Base-by-base conservation (phyloP, 2,888 invertebrate species). In the Eristalis intricaria region DNA sequence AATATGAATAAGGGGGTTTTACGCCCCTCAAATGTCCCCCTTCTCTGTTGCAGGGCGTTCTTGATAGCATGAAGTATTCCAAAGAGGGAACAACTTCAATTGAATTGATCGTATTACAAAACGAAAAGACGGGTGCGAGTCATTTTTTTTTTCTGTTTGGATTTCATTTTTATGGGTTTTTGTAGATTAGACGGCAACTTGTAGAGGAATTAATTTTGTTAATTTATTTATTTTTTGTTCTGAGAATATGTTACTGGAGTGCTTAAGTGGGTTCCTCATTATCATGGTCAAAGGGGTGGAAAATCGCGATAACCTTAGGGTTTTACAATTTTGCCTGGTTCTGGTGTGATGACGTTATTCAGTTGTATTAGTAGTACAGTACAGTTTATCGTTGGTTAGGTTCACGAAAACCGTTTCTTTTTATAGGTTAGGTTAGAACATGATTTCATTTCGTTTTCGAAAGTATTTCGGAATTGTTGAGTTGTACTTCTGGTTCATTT, bases 141-240 rank as follows among this genome's bases (percentile, higher is more conserved):
- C 35, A 43, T 50, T 69, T 58, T 19, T 13, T 26, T 19, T 13
- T 13, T 40, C 19, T 22, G 2, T 60, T 60, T 63, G 43, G 50
- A 63, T 80, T 13, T 43, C 66, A n/a, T 32, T 66, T 60, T 79
- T 66, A 13, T 66, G 50, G 22, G 23, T 26, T 73, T 26, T 43
- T 13, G 61, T 4, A 58, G 81, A 81, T 81, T 75, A 81, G 56
- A 19, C 22, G n/a, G 35, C 56, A 80, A 80, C 74, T 80, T 80
- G 73, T 74, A 80, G 73, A 40, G 40, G 63, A 74, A 69, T 63
- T 69, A 81, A 78, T 71, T 78, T 78, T 71, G 60, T 75, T 80
- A 79, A 13, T 78, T 50, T 50, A 3, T 71, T 79, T 61, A n/a
- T 56, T 64, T 40, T 71, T 40, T 64, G 56, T 71, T 63, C 56